phyloP scores from a whole-genome alignment of 2,888 invertebrate species.

The Noctua janthina region DNA sequence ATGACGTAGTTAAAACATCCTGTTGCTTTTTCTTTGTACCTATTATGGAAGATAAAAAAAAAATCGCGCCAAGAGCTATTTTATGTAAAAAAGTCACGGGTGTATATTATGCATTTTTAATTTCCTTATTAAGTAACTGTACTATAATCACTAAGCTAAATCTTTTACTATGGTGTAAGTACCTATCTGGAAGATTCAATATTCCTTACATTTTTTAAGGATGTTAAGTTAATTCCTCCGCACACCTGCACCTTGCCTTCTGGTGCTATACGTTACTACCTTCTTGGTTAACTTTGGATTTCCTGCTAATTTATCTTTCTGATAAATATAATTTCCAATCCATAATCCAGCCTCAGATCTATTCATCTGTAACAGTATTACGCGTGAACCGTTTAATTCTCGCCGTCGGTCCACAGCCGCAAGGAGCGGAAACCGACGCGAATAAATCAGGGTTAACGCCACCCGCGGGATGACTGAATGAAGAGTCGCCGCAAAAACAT shows the following conservation, averaged over 20 bases:
- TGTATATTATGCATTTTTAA: no score
- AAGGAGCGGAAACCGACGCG: conserved; percentile 77
- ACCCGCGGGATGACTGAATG: conserved; percentile 70
- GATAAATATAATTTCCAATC: conserved; percentile 12
- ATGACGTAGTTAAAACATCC: no score
- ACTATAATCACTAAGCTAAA: neutral
- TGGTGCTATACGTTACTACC: neutral
- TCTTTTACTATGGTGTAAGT: neutral
- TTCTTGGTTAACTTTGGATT: neutral
- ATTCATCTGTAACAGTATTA: conserved; percentile 34
- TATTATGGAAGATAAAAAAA: no score
- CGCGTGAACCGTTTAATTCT: conserved; percentile 61
- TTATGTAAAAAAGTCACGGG: no score
- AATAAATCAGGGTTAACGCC: conserved; percentile 85
- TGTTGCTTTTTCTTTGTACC: no score
- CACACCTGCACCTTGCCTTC: no score
- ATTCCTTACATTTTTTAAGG: neutral
- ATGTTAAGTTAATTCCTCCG: no score
- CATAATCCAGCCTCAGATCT: neutral
- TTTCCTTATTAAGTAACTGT: neutral
- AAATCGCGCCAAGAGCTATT: no score
- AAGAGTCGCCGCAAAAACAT: conserved; percentile 72
- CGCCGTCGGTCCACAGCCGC: conserved; percentile 49
- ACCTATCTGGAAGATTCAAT: neutral
- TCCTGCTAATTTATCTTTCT: neutral